Evolutionary conservation across 2,113 vertebrate genomes (phyloP).

Genomic region (Onychostruthus taczanowskii): DNA sequence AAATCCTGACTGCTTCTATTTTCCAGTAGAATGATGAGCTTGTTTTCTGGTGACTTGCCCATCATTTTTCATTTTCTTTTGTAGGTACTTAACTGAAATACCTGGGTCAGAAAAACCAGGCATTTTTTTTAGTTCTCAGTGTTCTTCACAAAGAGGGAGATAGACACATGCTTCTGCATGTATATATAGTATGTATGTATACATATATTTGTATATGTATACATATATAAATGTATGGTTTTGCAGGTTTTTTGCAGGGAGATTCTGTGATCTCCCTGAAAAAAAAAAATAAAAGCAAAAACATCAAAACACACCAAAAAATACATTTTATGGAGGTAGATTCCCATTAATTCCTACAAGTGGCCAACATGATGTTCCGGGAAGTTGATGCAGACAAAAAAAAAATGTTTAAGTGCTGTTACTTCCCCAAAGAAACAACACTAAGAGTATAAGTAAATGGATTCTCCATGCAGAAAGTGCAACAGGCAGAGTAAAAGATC

Average conservation of each 20-base stretch:
- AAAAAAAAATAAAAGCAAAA: not conserved
- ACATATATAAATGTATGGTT: not conserved
- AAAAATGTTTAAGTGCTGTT: not conserved
- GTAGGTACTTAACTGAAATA: not conserved
- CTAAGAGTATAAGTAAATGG: not conserved
- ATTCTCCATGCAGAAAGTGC: not conserved
- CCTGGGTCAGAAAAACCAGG: not conserved
- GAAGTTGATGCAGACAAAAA: not conserved
- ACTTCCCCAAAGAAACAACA: not conserved
- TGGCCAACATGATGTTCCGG: not conserved
- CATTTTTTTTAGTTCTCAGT: not conserved
- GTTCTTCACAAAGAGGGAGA: not conserved
- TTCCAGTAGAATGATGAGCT: not conserved
- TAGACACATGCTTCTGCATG: fast-evolving
- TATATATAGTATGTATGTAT: not conserved
- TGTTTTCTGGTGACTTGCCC: not conserved
- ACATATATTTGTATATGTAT: not conserved
- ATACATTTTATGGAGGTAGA: not conserved
- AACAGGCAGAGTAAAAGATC: not conserved
- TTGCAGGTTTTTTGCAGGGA: not conserved
- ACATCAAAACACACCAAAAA: not conserved
- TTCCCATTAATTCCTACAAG: not conserved
- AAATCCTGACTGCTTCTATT: not conserved
- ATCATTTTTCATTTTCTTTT: not conserved
- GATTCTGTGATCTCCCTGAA: not conserved